Evolutionary conservation across 2,888 invertebrate genomes (phyloP).

Genomic region (Drosophila villosipedis): DNA sequence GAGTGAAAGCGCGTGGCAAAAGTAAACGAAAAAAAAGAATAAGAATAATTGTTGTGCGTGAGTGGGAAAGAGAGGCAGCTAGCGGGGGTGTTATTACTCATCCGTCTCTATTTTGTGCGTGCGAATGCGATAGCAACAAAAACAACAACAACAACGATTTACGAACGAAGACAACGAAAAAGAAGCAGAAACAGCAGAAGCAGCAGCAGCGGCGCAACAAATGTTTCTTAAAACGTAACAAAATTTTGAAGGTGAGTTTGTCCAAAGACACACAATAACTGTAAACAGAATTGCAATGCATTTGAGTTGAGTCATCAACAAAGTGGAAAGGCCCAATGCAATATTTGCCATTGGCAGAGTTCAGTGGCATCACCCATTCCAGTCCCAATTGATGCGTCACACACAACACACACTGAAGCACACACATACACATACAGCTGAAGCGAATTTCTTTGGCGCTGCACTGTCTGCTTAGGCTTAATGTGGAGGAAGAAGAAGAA

Average conservation of each 20-base stretch:
- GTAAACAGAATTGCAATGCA: constrained; percentile 15
- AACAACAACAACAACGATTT: constrained; percentile 20
- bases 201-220: constrained; percentile 61
- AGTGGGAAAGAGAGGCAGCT: constrained; percentile 6
- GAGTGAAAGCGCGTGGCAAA: constrained; percentile 63
- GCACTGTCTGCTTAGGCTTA: constrained; percentile 40
- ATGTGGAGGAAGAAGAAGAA: constrained; percentile 4
- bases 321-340: constrained; percentile 32
- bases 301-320: constrained; percentile 38
- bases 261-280: constrained; percentile 1
- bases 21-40: constrained; percentile 35
- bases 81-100: constrained; percentile 59
- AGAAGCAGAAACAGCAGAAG: constrained; percentile 17
- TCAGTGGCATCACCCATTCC: constrained; percentile 66
- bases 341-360: constrained; percentile 55
- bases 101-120: constrained; percentile 67
- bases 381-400: constrained; percentile 50
- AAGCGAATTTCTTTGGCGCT: constrained; percentile 53
- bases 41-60: constrained; percentile 9
- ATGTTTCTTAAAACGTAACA: constrained; percentile 66
- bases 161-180: constrained; percentile 53
- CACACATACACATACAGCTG: constrained; percentile 4
- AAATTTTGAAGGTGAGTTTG: constrained; percentile 58
- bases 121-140: constrained; percentile 40
- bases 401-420: constrained; percentile 13